Percentiles rank a stretch among this genome's conserved stretches.
Conservation (phyloP, 2,113 vertebrate species). For the Bubo scandiacus region DNA sequence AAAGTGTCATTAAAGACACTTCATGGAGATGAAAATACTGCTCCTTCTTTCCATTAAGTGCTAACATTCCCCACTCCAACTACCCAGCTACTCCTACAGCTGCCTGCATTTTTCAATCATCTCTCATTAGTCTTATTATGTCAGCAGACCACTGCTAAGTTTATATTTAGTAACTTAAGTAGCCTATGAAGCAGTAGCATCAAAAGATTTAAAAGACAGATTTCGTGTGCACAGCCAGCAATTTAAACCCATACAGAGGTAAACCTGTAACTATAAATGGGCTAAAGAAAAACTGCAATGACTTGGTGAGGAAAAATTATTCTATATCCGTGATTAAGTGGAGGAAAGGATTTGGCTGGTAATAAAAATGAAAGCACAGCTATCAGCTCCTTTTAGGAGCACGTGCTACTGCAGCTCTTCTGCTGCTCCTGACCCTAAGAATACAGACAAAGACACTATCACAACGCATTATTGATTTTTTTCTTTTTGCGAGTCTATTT, state of each 20-base stretch:
- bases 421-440: neutral
- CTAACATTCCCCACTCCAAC: neutral
- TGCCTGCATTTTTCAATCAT: neutral
- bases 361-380: neutral
- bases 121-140: neutral
- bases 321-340: neutral
- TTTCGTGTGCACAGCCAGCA: neutral
- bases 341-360: neutral
- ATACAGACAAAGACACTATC: neutral
- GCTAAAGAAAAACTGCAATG: neutral
- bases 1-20: neutral
- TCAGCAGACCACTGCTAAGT: neutral
- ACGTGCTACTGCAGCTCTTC: neutral
- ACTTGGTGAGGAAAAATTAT: neutral
- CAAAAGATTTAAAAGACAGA: neutral
- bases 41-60: neutral
- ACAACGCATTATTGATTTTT: neutral
- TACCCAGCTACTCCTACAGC: neutral
- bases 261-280: neutral
- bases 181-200: neutral
- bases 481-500: neutral
- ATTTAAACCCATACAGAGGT: neutral
- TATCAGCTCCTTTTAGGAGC: neutral
- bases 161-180: neutral
- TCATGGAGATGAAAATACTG: neutral